phyloP scores from a whole-genome alignment of 2,113 vertebrate genomes.

The Halcyon malimbica region DNA sequence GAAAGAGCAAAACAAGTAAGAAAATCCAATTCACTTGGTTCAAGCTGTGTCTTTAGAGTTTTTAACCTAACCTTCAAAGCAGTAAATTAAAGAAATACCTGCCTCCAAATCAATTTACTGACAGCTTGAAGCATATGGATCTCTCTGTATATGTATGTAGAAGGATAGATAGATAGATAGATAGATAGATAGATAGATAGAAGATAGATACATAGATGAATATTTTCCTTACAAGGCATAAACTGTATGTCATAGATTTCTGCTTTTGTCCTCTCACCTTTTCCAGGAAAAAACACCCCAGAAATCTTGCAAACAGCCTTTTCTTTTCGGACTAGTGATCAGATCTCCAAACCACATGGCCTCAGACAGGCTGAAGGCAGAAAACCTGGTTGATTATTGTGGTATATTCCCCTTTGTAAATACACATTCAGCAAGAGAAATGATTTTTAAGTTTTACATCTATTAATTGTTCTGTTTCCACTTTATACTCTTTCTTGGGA shows the following conservation, averaged over 20 bases:
- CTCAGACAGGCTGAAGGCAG: constrained; percentile 74
- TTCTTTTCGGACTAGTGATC: constrained; percentile 70
- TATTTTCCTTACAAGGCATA: constrained; percentile 40
- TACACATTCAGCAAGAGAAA: constrained; percentile 60
- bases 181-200: neutral
- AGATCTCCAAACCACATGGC: constrained; percentile 72
- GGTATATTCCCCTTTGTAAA: constrained; percentile 54
- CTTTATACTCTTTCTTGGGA: neutral
- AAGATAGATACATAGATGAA: neutral
- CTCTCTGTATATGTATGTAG: neutral
- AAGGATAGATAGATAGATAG: neutral
- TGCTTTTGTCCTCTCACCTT: constrained; percentile 72
- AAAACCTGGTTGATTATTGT: constrained; percentile 70
- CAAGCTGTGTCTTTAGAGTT: neutral
- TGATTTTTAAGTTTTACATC: neutral
- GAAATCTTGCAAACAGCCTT: constrained; percentile 73
- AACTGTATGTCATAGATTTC: constrained; percentile 53
- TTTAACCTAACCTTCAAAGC: constrained; percentile 7
- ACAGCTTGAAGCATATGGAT: constrained; percentile 34
- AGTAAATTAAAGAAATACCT: constrained; percentile 36
- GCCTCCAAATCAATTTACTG: constrained; percentile 15
- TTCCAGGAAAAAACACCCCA: constrained; percentile 71
- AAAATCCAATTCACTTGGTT: constrained; percentile 8
- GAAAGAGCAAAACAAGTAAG: constrained; percentile 8
- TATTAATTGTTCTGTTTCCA: neutral